These are phyloP conservation scores for Portunus trituberculatus DNA, from an alignment of 1,140 invertebrate species.

Conservation along the genomic window DNA sequence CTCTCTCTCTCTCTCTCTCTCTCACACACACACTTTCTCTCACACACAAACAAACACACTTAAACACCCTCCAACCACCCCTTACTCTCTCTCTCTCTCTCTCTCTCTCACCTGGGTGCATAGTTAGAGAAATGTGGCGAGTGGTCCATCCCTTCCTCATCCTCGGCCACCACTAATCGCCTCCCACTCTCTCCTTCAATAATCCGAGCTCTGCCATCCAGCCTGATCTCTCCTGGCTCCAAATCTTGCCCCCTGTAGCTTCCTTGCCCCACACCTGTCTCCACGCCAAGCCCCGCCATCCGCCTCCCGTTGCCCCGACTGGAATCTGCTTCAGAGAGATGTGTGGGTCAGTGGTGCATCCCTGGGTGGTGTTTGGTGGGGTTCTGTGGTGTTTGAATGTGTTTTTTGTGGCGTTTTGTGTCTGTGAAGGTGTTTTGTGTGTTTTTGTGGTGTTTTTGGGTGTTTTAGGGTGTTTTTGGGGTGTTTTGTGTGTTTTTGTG, in stretches of 20 bases:
- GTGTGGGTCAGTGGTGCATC: no score
- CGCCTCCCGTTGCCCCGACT: background rate
- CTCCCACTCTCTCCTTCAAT: conserved; percentile 69
- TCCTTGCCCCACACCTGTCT: background rate
- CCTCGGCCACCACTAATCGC: conserved; percentile 62
- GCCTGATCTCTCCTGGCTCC: conserved; percentile 71
- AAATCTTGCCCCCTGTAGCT: conserved; percentile 54
- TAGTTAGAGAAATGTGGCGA: conserved; percentile 74
- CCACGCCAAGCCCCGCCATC: background rate
- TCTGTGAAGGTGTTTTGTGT: background rate
- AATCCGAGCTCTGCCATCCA: conserved; percentile 64
- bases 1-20: no score
- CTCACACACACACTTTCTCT: no score
- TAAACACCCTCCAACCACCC: no score
- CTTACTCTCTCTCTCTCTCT: no score
- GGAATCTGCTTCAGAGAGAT: background rate
- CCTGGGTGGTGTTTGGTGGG: no score
- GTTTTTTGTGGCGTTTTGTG: no score
- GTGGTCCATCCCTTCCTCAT: conserved; percentile 71
- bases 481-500: background rate
- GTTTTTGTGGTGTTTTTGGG: no score
- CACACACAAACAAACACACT: no score
- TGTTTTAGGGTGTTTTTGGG: no score
- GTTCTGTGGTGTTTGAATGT: background rate
- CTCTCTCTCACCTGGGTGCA: conserved; percentile 63